Evolutionary conservation across 2,797 vertebrate genomes (phyloP).

Genomic region (Helostoma temminkii): DNA sequence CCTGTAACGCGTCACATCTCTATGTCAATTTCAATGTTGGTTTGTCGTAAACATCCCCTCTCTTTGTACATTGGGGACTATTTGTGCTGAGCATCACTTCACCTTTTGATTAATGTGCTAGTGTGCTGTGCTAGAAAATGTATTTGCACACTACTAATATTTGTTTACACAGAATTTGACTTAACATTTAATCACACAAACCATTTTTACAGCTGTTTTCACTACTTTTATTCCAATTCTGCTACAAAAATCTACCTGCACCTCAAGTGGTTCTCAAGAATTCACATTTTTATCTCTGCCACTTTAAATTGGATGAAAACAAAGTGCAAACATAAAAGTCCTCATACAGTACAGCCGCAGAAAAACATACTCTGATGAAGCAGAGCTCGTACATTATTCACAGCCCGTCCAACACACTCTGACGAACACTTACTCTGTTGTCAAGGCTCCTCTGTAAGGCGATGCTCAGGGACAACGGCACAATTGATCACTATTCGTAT

Average conservation of each 20-base stretch:
- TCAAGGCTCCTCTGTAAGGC: slow-evolving; percentile 45
- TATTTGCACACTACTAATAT: not conserved
- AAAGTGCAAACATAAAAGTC: slow-evolving; percentile 25
- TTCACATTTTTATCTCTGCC: slow-evolving; percentile 51
- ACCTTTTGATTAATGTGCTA: too few species aligned
- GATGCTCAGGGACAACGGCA: slow-evolving; percentile 45
- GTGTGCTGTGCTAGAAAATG: not conserved
- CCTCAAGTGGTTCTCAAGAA: slow-evolving; percentile 37
- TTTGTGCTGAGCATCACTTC: too few species aligned
- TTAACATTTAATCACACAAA: slow-evolving; percentile 13
- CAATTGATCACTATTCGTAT: slow-evolving; percentile 66
- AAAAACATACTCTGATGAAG: not conserved
- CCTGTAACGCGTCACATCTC: too few species aligned
- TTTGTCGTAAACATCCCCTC: too few species aligned
- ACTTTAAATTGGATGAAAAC: slow-evolving; percentile 15
- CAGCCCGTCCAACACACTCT: slow-evolving; percentile 31
- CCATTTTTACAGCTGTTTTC: not conserved
- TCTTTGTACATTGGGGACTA: too few species aligned
- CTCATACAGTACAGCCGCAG: not conserved
- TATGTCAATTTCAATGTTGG: too few species aligned
- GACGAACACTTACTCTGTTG: slow-evolving; percentile 36
- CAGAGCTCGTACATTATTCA: slow-evolving; percentile 55
- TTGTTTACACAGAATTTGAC: not conserved
- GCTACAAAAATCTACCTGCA: slow-evolving; percentile 12
- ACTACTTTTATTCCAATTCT: slow-evolving; percentile 32